Percentiles rank a stretch among this genome's conserved stretches.
phyloP scores from a whole-genome alignment of 2,888 invertebrate species.

The Phyllotreta striolata region DNA sequence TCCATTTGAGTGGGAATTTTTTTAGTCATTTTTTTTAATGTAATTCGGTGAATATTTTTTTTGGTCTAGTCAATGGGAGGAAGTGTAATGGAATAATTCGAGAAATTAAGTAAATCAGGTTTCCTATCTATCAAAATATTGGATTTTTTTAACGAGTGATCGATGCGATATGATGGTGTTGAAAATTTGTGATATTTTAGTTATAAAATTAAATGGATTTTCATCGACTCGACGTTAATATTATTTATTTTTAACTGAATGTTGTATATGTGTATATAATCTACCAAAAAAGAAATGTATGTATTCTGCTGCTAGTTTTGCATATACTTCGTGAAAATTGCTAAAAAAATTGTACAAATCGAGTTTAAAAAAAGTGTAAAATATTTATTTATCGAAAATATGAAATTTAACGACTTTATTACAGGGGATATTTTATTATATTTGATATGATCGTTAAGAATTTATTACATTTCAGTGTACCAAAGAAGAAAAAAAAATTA shows the following conservation, averaged over 20 bases:
- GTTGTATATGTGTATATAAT: conserved; percentile 47
- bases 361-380: conserved; percentile 54
- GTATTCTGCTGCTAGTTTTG: conserved; percentile 43
- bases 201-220: conserved; percentile 16
- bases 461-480: conserved; percentile 57
- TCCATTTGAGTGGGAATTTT: conserved; percentile 11
- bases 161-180: neutral
- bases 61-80: conserved; percentile 32
- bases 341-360: conserved; percentile 51
- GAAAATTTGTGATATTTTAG: neutral
- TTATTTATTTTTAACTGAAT: conserved; percentile 25
- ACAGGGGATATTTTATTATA: conserved; percentile 58
- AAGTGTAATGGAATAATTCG: conserved; percentile 29
- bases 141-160: no score
- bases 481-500: conserved; percentile 53
- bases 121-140: neutral
- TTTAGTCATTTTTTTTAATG: no score
- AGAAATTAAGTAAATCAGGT: conserved; percentile 9
- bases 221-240: conserved; percentile 18
- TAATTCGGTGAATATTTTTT: no score
- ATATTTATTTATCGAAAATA: conserved; percentile 56
- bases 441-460: conserved; percentile 59
- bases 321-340: conserved; percentile 40
- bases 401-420: conserved; percentile 51
- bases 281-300: conserved; percentile 32